These are phyloP conservation scores for Hydriomena furcata DNA, from an alignment of 2,888 invertebrate species.

Conservation along the genomic window DNA sequence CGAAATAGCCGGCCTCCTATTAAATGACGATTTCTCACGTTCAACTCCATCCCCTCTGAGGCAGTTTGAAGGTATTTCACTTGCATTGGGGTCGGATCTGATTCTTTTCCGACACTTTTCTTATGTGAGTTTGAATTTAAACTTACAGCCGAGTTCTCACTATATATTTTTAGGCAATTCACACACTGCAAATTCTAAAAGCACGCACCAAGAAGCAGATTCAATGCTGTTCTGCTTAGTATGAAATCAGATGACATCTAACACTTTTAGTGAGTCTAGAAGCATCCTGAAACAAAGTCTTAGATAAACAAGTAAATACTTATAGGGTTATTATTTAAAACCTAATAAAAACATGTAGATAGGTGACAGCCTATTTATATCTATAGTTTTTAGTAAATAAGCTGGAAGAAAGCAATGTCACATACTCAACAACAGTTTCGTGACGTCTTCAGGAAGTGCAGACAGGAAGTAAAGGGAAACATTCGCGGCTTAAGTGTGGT, in stretches of 20 bases:
- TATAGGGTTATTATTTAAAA: too few species aligned
- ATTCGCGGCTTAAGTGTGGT: conserved; percentile 43
- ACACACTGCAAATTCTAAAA: too few species aligned
- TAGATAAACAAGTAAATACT: too few species aligned
- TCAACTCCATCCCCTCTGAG: conserved; percentile 32
- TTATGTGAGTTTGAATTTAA: conserved; percentile 30
- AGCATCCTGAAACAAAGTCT: too few species aligned
- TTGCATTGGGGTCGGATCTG: conserved; percentile 41
- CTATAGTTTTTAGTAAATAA: background rate
- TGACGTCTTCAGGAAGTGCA: conserved; percentile 71
- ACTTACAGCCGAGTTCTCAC: conserved; percentile 7
- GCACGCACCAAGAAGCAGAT: too few species aligned
- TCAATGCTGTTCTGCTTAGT: too few species aligned
- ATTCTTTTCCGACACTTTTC: conserved; percentile 35
- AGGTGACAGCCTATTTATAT: background rate
- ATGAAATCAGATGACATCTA: too few species aligned
- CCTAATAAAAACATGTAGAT: too few species aligned
- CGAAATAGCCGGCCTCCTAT: conserved; percentile 70
- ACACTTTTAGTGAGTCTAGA: too few species aligned
- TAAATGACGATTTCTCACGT: conserved; percentile 80
- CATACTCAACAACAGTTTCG: conserved; percentile 56
- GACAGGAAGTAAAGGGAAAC: conserved; percentile 72
- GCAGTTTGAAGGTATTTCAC: conserved; percentile 54
- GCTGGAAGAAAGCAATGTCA: conserved; percentile 3
- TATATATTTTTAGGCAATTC: too few species aligned